Percentiles rank a stretch among this genome's conserved stretches.
These are phyloP conservation scores for Drosophila nikananu DNA, from an alignment of 1,140 invertebrate species.

Conservation along the genomic window DNA sequence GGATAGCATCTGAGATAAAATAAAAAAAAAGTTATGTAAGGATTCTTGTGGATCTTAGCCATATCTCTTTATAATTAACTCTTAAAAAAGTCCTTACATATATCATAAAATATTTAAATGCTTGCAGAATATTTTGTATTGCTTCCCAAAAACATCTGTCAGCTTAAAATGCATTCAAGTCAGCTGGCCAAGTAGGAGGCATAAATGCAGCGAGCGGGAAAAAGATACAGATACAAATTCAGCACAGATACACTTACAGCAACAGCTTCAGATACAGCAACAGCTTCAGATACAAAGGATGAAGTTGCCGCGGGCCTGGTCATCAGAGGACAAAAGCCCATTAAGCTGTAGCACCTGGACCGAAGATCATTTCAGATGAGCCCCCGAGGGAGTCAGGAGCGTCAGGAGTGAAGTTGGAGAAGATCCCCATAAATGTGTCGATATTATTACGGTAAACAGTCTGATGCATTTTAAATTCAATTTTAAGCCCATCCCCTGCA, in stretches of 20 bases:
- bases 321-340: constrained; percentile 68
- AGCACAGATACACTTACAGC: not conserved
- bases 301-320: constrained; percentile 38
- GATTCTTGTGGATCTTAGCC: not conserved
- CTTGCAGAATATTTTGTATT: not conserved
- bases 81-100: not conserved
- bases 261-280: constrained; percentile 7
- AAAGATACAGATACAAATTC: constrained; percentile 16
- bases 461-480: constrained; percentile 82
- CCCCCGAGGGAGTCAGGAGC: constrained; percentile 9
- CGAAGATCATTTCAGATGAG: constrained; percentile 34
- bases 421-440: constrained; percentile 74
- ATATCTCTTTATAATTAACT: not conserved
- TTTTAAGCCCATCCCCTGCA: constrained; percentile 65
- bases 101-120: not conserved
- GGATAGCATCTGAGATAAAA: too few species aligned
- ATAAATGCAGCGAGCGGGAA: not conserved
- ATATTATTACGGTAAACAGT: constrained; percentile 83
- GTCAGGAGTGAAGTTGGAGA: constrained; percentile 13
- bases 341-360: constrained; percentile 78
- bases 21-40: not conserved
- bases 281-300: constrained; percentile 7
- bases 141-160: constrained; percentile 18
- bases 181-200: constrained; percentile 23
- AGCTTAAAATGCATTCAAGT: constrained; percentile 24